These are phyloP conservation scores for Cavia aperea DNA, from an alignment of 2,113 vertebrate species.

Conservation along the genomic window DNA sequence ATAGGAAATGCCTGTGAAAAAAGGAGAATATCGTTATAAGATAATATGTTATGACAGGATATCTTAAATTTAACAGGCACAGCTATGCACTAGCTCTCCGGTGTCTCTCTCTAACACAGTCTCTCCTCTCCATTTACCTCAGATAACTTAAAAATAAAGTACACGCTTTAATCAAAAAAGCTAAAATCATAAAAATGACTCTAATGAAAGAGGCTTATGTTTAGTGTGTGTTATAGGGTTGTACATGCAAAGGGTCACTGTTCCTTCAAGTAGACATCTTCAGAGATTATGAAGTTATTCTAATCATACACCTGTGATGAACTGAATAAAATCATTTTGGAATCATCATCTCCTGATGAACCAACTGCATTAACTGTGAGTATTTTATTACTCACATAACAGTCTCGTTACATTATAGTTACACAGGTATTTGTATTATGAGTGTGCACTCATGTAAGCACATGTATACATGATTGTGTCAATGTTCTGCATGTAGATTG, in stretches of 20 bases:
- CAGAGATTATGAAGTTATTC: background rate
- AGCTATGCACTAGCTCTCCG: fast-evolving
- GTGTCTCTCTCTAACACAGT: too few species aligned
- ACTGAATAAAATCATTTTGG: background rate
- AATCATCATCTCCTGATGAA: background rate
- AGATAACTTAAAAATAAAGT: background rate
- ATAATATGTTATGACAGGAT: background rate
- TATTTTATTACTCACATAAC: background rate
- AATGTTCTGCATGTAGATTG: background rate
- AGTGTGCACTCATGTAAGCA: background rate
- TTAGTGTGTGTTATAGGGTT: fast-evolving
- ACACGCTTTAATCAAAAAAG: background rate
- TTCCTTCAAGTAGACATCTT: background rate
- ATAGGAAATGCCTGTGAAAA: constrained; percentile 93
- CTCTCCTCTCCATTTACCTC: background rate
- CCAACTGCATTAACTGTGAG: background rate
- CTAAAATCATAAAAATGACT: background rate
- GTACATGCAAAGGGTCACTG: fast-evolving
- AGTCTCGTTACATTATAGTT: background rate
- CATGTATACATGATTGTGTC: fast-evolving
- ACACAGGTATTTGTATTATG: fast-evolving
- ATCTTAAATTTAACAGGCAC: background rate
- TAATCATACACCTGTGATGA: background rate
- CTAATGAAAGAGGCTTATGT: background rate
- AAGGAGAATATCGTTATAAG: constrained; percentile 45